Evolutionary conservation across 2,113 vertebrate genomes (phyloP).

Genomic region (Butorides virescens): DNA sequence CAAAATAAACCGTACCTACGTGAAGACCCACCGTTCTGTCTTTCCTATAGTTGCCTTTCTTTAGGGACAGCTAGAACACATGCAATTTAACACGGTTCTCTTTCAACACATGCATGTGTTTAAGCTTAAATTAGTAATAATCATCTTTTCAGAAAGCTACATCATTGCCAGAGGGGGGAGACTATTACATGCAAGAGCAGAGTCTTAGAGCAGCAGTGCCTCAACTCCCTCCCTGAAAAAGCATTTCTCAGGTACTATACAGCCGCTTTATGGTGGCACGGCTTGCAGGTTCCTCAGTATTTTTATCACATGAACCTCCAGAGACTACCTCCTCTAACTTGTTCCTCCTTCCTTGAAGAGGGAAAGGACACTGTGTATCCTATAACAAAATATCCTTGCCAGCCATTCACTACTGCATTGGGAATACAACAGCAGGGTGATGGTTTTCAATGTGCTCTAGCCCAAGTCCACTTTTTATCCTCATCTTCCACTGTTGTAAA

Average conservation of each 20-base stretch:
- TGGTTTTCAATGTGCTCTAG: background rate
- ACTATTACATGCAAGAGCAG: conserved; percentile 45
- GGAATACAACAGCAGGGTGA: background rate
- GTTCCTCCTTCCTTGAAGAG: background rate
- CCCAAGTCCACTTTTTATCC: background rate
- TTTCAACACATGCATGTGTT: background rate
- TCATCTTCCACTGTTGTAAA: background rate
- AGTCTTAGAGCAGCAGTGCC: background rate
- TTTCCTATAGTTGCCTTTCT: background rate
- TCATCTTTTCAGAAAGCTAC: background rate
- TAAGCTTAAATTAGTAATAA: background rate
- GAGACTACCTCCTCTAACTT: conserved; percentile 12
- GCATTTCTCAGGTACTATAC: background rate
- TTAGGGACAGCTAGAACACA: background rate
- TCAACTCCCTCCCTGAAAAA: conserved; percentile 1
- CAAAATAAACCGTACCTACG: fast-evolving
- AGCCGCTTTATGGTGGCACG: background rate
- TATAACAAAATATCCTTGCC: background rate
- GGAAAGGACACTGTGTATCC: background rate
- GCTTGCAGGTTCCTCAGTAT: conserved; percentile 1
- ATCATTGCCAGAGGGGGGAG: conserved; percentile 65
- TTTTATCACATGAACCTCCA: conserved; percentile 14
- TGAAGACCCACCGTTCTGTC: background rate
- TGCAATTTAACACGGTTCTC: background rate
- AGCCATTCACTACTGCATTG: background rate